Percentiles rank a stretch among this genome's conserved stretches.
phyloP scores from a whole-genome alignment of 2,113 vertebrate genomes.

The Sus scrofa region DNA sequence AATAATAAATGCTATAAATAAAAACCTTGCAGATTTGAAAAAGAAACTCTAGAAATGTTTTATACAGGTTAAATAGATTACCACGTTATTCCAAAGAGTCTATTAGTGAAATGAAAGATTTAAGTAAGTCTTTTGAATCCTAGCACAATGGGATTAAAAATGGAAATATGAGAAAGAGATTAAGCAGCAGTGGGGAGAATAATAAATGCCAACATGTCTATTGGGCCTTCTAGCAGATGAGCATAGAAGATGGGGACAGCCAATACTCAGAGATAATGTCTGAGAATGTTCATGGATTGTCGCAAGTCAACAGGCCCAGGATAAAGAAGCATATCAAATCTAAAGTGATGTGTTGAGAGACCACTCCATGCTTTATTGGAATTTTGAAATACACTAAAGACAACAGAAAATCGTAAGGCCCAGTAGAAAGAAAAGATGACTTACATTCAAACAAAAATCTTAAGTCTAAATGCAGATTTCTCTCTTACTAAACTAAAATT shows the following conservation, averaged over 20 bases:
- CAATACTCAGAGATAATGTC: not conserved
- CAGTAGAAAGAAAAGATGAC: not conserved
- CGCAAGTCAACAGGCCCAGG: not conserved
- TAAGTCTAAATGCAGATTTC: not conserved
- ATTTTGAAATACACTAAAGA: constrained; percentile 19
- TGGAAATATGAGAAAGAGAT: not conserved
- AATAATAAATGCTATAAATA: not conserved
- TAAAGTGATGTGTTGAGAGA: not conserved
- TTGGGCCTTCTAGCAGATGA: not conserved
- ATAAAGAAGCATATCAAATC: not conserved
- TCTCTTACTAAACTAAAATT: not conserved
- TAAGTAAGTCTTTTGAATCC: not conserved
- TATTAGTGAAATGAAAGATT: not conserved
- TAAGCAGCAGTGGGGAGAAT: not conserved
- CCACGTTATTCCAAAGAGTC: not conserved
- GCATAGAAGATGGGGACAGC: not conserved
- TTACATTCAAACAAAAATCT: not conserved
- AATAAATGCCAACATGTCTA: not conserved
- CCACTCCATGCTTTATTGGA: not conserved
- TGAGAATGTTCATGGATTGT: constrained; percentile 1
- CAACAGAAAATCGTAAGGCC: not conserved
- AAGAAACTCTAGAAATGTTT: not conserved
- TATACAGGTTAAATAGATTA: not conserved
- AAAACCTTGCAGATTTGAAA: not conserved
- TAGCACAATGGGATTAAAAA: not conserved